Base-by-base conservation (phyloP, 2,797 vertebrate genomes). In the Macropodus opercularis region DNA sequence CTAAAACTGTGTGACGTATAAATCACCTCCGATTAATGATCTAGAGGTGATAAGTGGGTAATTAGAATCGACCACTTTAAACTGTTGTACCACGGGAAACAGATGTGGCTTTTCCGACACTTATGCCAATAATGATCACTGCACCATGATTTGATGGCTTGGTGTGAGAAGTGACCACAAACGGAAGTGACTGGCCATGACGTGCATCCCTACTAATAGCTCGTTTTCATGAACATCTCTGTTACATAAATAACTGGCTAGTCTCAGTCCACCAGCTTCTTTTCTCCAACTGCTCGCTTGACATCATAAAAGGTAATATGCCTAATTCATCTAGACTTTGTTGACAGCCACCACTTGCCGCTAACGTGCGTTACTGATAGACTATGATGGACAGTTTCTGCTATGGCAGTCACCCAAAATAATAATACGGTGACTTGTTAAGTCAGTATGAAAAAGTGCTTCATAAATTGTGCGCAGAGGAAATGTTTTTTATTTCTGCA, bases 1-100 rank as follows among this genome's bases (percentile, higher is more conserved):
- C 63, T 60, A 34, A 63, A 79, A 58, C 56, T 6, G 23, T 44
- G 50, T 51, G 47, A 52, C 31, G 44, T 60, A 67, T 60, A 74
- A 75, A 75, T 70, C 56, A 50, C 39, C 19, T 55, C 38, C 64
- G 38, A 68, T 84, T 86, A 85, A 79, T 81, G 58, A 84, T 71
- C 48, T 39, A 15, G 23, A 68, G 39, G 55, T 79, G 65, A 68
- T 81, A 62, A 78, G 71, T 74, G 46, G 60, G 47, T 85, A 83
- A 85, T 85, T 70, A 63, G 43, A 83, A 85, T 73, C 70, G 77
- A 81, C 74, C 69, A 64, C 57, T 73, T n/a, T 58, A 54, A 67
- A 54, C 42, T 2, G 7, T 63, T 81, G 76, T 22, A 71, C 64
- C 47, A 50, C 34, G 66, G 62, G 55, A 80, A 84, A 62, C 63